Conservation (phyloP, 1,140 invertebrate species). For the Rhopalosiphum padi region DNA sequence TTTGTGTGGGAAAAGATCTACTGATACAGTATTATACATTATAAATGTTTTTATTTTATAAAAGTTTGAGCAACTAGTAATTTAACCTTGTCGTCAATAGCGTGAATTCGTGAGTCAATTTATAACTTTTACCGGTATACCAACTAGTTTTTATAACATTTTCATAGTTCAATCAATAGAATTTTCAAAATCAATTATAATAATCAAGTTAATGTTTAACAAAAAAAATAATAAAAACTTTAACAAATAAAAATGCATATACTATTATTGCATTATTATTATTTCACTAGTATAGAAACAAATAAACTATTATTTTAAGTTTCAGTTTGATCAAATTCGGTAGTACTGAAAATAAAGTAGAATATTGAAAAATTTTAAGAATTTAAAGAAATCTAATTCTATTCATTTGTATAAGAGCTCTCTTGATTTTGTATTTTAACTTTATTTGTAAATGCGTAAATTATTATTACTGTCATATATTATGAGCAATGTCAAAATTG, state of each 20-base stretch:
- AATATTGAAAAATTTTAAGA: too few relatives aligned
- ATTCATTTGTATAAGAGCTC: too few relatives aligned
- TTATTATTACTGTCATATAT: background rate
- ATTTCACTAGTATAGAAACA: too few relatives aligned
- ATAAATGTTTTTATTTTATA: slow-evolving; percentile 11
- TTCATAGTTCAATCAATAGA: background rate
- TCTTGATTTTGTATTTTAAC: background rate
- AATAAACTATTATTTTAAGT: too few relatives aligned
- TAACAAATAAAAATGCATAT: too few relatives aligned
- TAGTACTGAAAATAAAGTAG: too few relatives aligned
- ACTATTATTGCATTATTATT: too few relatives aligned
- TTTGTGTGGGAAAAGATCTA: background rate
- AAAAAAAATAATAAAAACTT: too few relatives aligned
- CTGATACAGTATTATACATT: background rate
- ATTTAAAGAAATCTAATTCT: too few relatives aligned
- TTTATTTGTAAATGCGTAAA: background rate
- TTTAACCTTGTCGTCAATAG: background rate
- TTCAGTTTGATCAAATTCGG: too few relatives aligned
- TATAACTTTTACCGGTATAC: background rate
- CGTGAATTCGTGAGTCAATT: background rate
- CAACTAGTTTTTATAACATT: background rate
- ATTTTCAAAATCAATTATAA: background rate
- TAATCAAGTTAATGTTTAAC: too few relatives aligned
- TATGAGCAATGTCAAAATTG: background rate
- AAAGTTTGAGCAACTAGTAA: background rate